Base-by-base conservation (phyloP, 2,113 vertebrate species). In the Anhinga anhinga region DNA sequence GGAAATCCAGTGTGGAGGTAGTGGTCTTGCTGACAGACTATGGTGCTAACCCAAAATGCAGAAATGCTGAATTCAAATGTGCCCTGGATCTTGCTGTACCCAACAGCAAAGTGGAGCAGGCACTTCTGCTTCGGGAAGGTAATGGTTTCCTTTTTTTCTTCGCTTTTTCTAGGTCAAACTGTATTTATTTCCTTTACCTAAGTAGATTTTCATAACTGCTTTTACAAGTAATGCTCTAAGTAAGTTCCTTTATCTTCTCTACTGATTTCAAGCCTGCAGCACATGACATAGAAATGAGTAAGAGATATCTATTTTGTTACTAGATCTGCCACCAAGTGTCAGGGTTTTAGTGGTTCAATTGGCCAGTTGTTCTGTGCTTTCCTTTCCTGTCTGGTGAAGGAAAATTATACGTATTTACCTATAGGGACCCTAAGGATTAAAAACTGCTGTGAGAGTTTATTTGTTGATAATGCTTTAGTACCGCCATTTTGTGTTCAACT, bases 21-120 rank as follows among this genome's bases (percentile, higher is more conserved):
- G 98, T 99, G 17, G 59, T 98, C 71, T 82, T 99, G 65, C 98
- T 99, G 78, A 97, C 97, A n/a, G 99, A 99, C 89, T 99, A 99
- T 3, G 99, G 99, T 20, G 99, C 99, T 53, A 98, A 98, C 72
- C 53, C 83, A 1, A 98, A 96, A 82, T 95, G 96, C 91, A 98
- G 97, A 96, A 99, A 99, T 23, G 91, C 97, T 3, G 98, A 99
- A n/a, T 98, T 98, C 15, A 98, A 98, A 94, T 98, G 98, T 71
- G 98, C 99, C 3, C 96, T 99, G 71, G 98, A 99, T 22, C 97
- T 99, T 94, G 98, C 98, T 0, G 5, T 83, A 13, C 97, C 98
- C 17, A 97, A 98, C 87, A 99, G 98, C 70, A 82, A 95, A 23
- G 97, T 99, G 81, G 98, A 98, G 97, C 80, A 89, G 44, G 97